Percentiles rank a stretch among this genome's conserved stretches.
phyloP scores from a whole-genome alignment of 2,888 invertebrate species.

The Polymixis lichenea region DNA sequence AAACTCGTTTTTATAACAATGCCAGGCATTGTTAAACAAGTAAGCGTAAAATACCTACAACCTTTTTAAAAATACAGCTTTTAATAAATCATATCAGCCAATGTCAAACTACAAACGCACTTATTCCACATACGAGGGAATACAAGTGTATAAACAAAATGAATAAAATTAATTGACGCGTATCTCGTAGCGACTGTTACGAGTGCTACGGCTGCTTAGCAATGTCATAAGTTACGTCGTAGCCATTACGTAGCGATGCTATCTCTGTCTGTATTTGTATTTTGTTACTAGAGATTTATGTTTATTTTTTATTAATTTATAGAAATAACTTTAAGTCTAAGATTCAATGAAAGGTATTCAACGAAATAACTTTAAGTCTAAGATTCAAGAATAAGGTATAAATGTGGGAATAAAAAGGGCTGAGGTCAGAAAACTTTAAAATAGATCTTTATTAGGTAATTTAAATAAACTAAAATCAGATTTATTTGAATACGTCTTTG shows the following conservation, averaged over 20 bases:
- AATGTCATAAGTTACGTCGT: constrained; percentile 44
- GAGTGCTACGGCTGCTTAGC: constrained; percentile 48
- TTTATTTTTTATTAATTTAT: not conserved
- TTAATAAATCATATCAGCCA: not conserved
- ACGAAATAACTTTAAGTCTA: too few species aligned
- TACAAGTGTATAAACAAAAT: constrained; percentile 12
- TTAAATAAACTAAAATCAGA: too few species aligned
- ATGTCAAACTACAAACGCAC: not conserved
- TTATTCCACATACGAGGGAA: constrained; percentile 1
- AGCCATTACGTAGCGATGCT: constrained; percentile 31
- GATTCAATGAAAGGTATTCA: too few species aligned
- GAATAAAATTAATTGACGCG: constrained; percentile 33
- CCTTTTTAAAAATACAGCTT: not conserved
- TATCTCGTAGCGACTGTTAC: constrained; percentile 38
- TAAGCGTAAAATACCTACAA: too few species aligned
- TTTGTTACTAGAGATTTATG: not conserved
- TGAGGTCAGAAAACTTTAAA: too few species aligned
- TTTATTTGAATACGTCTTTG: too few species aligned
- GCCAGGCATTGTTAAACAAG: not conserved
- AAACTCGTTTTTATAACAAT: not conserved
- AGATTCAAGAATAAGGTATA: too few species aligned
- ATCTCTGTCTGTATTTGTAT: constrained; percentile 14
- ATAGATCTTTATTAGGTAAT: too few species aligned
- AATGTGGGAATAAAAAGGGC: too few species aligned
- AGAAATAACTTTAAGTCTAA: not conserved